A percentile compares a stretch with the other conserved stretches of the same genome.
phyloP scores from a whole-genome alignment of 2,113 vertebrate species.

The Alectura lathami region DNA sequence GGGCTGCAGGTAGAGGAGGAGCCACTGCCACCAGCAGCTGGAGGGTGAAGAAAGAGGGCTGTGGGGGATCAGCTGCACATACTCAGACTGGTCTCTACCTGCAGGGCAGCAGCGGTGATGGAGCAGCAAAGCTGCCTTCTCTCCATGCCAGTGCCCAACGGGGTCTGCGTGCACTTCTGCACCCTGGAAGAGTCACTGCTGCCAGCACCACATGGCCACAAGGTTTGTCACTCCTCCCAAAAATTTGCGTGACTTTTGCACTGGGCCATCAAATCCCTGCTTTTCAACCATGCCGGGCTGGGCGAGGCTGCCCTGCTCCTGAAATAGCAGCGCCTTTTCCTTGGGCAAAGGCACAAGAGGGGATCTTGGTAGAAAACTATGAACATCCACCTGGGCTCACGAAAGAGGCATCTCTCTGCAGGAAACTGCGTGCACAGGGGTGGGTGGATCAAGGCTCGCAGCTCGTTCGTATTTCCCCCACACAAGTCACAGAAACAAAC shows the following conservation, averaged over 20 bases:
- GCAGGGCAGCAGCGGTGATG: not conserved
- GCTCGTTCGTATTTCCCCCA: constrained; percentile 2
- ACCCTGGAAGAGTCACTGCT: rapidly evolving
- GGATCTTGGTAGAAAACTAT: not conserved
- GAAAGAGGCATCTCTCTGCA: not conserved
- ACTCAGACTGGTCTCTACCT: not conserved
- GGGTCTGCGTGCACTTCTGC: rapidly evolving
- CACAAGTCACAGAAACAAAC: constrained; percentile 38
- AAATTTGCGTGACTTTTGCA: not conserved
- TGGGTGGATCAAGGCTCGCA: constrained; percentile 22
- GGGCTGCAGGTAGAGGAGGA: not conserved
- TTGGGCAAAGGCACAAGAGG: not conserved
- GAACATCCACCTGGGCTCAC: not conserved
- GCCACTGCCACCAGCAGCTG: not conserved
- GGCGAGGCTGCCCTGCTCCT: not conserved
- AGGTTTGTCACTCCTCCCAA: not conserved
- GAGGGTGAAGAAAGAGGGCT: not conserved
- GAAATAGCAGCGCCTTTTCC: not conserved
- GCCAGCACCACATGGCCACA: rapidly evolving
- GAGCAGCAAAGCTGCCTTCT: not conserved
- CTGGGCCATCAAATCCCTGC: not conserved
- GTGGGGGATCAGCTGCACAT: not conserved
- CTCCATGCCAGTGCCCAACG: rapidly evolving
- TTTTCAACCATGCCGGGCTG: not conserved
- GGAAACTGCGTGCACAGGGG: not conserved